Conservation (phyloP, 2,888 invertebrate species). For the Eupithecia vulgata region DNA sequence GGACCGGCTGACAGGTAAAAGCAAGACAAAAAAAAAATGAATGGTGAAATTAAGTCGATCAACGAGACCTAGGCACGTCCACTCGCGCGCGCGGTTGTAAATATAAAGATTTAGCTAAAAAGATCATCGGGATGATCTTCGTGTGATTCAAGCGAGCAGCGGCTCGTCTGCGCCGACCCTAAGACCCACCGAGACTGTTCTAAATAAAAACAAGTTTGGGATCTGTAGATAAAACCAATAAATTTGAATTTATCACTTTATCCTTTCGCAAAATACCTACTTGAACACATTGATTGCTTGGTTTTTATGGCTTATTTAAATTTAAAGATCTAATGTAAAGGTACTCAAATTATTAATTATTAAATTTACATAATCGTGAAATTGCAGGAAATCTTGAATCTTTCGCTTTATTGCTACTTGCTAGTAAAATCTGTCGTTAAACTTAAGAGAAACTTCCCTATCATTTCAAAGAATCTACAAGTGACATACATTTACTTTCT, state of each 20-base stretch:
- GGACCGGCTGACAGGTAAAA: no score
- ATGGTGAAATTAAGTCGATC: no score
- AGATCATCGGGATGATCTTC: no score
- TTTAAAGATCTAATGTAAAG: neutral
- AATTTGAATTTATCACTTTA: constrained; percentile 12
- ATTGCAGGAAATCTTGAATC: neutral
- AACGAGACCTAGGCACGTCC: no score
- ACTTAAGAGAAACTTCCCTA: neutral
- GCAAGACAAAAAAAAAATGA: no score
- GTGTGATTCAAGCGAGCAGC: neutral
- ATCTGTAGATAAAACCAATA: neutral
- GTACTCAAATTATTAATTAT: neutral
- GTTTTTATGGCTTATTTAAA: neutral
- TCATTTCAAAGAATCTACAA: neutral
- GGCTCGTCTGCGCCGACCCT: neutral
- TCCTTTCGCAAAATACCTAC: constrained; percentile 11
- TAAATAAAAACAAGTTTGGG: constrained; percentile 23
- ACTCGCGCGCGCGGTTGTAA: no score
- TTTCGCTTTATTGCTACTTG: neutral
- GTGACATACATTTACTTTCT: neutral
- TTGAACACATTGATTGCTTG: neutral
- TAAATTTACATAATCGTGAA: neutral
- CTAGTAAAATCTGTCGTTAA: neutral
- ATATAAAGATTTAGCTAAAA: no score
- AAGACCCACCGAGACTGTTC: neutral